Conservation (phyloP, 2,797 vertebrate species). For the Arctocebus calabarensis region DNA sequence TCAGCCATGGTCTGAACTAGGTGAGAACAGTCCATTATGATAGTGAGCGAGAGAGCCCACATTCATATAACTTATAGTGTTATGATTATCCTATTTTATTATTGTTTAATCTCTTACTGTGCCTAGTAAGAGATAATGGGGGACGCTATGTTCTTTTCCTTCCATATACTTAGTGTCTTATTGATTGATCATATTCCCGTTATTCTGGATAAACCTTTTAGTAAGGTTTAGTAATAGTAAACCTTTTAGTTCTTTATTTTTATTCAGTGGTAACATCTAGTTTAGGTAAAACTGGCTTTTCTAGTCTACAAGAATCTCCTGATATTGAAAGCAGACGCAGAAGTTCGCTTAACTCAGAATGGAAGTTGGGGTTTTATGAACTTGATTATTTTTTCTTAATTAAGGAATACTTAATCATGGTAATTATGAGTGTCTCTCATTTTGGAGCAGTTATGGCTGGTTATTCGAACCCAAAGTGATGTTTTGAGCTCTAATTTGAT, state of each 20-base stretch:
- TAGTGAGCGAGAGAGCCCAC: neutral
- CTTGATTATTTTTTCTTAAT: slow-evolving; percentile 57
- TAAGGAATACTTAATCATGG: slow-evolving; percentile 47
- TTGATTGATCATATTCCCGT: neutral
- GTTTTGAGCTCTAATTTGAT: slow-evolving; percentile 51
- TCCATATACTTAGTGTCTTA: neutral
- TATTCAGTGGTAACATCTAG: neutral
- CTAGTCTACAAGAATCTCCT: slow-evolving; percentile 24
- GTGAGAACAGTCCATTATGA: neutral
- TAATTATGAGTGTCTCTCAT: slow-evolving; percentile 41
- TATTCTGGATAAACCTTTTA: neutral
- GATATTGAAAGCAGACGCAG: neutral
- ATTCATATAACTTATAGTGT: neutral
- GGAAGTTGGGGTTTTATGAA: slow-evolving; percentile 21
- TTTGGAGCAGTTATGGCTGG: slow-evolving; percentile 46
- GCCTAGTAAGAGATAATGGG: neutral
- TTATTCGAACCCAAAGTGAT: slow-evolving; percentile 55
- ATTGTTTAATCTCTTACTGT: neutral
- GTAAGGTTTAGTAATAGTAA: too few species aligned
- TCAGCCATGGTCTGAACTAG: neutral
- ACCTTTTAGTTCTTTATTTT: neutral
- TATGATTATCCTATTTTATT: neutral
- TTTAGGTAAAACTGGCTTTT: neutral
- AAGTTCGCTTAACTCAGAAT: slow-evolving; percentile 24
- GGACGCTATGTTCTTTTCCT: neutral